Conservation (phyloP, 2,113 vertebrate species). For the Sardina pilchardus region DNA sequence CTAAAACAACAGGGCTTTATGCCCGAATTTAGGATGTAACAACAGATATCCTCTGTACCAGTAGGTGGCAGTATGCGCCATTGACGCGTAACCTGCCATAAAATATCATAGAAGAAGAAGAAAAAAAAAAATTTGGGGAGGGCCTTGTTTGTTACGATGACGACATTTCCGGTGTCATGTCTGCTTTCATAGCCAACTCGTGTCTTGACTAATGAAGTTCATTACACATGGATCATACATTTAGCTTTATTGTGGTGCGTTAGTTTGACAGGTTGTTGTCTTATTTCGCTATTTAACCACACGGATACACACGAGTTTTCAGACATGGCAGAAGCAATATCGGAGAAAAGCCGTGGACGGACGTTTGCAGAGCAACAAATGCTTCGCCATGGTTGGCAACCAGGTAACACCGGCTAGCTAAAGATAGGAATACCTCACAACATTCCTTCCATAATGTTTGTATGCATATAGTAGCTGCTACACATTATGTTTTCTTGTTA, state of each 20-base stretch:
- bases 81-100: too few species aligned
- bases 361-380: conserved; percentile 84
- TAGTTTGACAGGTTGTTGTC: background rate
- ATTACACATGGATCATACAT: background rate
- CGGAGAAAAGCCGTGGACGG: conserved; percentile 68
- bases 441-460: background rate
- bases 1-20: too few species aligned
- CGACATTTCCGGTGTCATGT: background rate
- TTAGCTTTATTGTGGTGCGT: background rate
- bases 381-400: conserved; percentile 84
- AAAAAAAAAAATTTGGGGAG: too few species aligned
- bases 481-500: background rate
- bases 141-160: background rate
- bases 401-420: conserved; percentile 64
- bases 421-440: background rate
- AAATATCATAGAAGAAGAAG: too few species aligned
- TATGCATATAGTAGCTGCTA: background rate
- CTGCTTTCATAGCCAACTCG: background rate
- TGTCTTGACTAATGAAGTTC: background rate
- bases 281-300: background rate
- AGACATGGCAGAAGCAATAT: conserved; percentile 59
- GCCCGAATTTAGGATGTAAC: too few species aligned
- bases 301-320: background rate
- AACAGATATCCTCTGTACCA: too few species aligned
- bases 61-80: too few species aligned